These are phyloP conservation scores for Geopemphigus sp. DNA, from an alignment of 1,140 invertebrate genomes.

Conservation along the genomic window DNA sequence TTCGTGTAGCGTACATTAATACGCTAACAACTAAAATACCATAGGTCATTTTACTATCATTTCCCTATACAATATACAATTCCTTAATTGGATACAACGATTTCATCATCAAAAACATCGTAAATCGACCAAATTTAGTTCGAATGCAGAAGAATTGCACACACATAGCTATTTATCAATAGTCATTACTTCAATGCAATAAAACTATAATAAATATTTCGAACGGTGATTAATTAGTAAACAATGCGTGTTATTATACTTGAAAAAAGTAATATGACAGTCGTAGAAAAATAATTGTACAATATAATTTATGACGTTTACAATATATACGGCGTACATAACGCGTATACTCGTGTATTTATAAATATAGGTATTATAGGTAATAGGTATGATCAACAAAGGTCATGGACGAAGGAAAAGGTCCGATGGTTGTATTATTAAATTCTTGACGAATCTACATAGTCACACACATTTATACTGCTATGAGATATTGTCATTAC, in stretches of 20 bases:
- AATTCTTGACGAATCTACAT: background rate
- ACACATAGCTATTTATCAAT: no score
- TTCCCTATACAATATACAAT: no score
- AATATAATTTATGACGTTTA: background rate
- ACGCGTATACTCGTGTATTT: no score
- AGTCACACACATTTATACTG: background rate
- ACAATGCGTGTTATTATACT: background rate
- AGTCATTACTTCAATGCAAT: background rate
- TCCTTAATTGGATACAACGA: no score
- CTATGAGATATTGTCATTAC: background rate
- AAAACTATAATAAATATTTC: background rate
- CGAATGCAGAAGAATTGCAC: no score
- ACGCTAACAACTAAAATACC: no score
- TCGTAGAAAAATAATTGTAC: background rate
- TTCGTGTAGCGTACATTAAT: no score
- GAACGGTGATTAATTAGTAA: background rate
- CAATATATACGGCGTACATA: no score
- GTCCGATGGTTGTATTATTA: background rate
- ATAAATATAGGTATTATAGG: no score
- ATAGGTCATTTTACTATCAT: no score
- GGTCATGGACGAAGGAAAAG: conserved; percentile 15
- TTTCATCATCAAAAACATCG: no score
- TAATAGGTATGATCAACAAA: conserved; percentile 10
- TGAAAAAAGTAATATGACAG: background rate
- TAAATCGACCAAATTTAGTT: no score